Evolutionary conservation across 2,797 vertebrate genomes (phyloP).

Genomic region (Lagodon rhomboides): DNA sequence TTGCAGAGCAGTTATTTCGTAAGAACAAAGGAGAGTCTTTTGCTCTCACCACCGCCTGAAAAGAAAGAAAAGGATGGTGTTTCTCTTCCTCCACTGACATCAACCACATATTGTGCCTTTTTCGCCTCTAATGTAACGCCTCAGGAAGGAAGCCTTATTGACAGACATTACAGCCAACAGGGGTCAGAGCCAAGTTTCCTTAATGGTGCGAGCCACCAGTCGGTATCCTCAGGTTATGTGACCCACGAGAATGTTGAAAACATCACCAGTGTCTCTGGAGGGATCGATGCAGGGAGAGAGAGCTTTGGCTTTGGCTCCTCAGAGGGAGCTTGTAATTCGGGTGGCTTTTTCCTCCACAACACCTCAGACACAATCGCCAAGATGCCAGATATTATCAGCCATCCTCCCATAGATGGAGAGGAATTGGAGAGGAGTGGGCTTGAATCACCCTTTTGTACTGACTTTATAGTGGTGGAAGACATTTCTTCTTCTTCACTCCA

Average conservation of each 20-base stretch:
- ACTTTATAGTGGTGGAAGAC: constrained; percentile 33
- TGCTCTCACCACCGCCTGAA: constrained; percentile 19
- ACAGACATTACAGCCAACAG: constrained; percentile 36
- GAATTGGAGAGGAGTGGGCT: constrained; percentile 72
- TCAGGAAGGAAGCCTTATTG: constrained; percentile 55
- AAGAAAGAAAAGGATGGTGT: constrained; percentile 24
- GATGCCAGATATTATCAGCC: constrained; percentile 79
- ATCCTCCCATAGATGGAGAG: constrained; percentile 81
- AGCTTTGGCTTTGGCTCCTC: constrained; percentile 15
- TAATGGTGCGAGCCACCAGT: constrained; percentile 55
- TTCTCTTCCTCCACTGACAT: constrained; percentile 54
- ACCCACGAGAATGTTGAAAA: constrained; percentile 70
- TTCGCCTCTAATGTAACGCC: constrained; percentile 34
- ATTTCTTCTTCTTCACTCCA: constrained; percentile 26
- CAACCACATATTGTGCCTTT: constrained; percentile 64
- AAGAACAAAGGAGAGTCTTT: constrained; percentile 34
- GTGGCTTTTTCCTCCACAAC: constrained; percentile 65
- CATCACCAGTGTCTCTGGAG: constrained; percentile 35
- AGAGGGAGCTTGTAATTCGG: constrained; percentile 19
- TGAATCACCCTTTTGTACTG: constrained; percentile 38
- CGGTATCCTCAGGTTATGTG: constrained; percentile 75
- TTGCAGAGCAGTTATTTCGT: constrained; percentile 13
- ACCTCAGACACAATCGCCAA: constrained; percentile 63
- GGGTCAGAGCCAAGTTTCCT: constrained; percentile 42
- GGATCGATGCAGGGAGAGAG: constrained; percentile 17